phyloP scores from a whole-genome alignment of 1,140 invertebrate genomes.

The Bombus waltoni region DNA sequence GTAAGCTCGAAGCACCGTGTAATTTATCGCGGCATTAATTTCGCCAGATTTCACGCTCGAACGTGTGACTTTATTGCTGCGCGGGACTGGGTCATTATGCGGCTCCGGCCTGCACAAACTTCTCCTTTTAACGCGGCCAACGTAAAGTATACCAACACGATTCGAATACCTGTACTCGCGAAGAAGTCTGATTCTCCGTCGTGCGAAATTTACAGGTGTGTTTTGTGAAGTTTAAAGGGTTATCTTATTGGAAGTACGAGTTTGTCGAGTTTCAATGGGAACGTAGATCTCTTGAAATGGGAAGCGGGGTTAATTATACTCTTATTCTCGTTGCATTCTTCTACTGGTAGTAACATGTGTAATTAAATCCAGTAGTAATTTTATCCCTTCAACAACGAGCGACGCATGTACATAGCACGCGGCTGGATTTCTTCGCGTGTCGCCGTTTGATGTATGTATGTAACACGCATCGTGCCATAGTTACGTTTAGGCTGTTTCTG shows the following conservation, averaged over 20 bases:
- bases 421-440: not conserved
- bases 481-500: not conserved
- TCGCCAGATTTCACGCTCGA: slow-evolving; percentile 27
- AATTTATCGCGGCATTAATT: slow-evolving; percentile 44
- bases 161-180: not conserved
- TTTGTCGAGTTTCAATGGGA: not conserved
- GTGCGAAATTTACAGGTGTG: not conserved
- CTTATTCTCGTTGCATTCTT: not conserved
- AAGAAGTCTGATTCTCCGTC: not conserved
- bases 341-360: not conserved
- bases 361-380: not conserved
- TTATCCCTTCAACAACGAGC: not conserved
- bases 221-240: slow-evolving; percentile 1
- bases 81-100: slow-evolving; percentile 8
- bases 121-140: not conserved
- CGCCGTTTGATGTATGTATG: not conserved
- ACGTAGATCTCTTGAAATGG: slow-evolving; percentile 9
- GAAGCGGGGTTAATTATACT: not conserved
- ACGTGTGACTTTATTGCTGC: slow-evolving; percentile 24
- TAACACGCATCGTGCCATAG: not conserved
- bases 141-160: not conserved
- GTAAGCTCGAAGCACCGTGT: not conserved
- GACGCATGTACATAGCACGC: not conserved
- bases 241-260: not conserved
- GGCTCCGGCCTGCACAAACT: not conserved